Evolutionary conservation across 2,888 invertebrate genomes (phyloP), one percentile per base, ranked within the genome.

Genomic region (Acanthosepion esculentum): DNA sequence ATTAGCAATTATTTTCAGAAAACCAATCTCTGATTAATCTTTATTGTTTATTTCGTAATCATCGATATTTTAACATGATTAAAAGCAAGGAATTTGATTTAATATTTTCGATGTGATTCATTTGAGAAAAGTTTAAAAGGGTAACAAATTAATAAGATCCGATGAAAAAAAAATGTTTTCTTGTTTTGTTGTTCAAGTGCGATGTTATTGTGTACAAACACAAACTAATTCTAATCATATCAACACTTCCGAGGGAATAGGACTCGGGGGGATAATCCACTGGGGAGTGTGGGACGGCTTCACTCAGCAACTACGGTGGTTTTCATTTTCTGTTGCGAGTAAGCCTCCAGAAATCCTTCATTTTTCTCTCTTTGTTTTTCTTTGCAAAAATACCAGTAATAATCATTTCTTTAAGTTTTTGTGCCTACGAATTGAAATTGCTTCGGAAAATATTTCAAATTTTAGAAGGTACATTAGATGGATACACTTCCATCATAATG

Each of bases 41-140:
- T 33, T 78, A 78, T 78, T 78, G 78, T 78, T 78, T 78, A 33
- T n/a, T 78, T 78, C 33, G 3, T 78, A 78, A 78, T 78, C 78
- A 78, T 78, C 78, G 78, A 78, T 78, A 78, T 78, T 78, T 78
- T 78, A 78, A 78, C 78, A 33, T 78, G 78, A 78, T 78, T 78
- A 78, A 78, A 78, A 78, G 78, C n/a, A n/a, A 78, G 15, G 78
- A 78, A 78, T 78, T 78, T 33, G 78, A 78, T 78, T 78, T 78
- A 78, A 78, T 78, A n/a, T 78, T 78, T n/a, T n/a, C 33, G n/a
- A 78, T 78, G n/a, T 78, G n/a, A 15, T 78, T 78, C 4, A 10
- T 78, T 78, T 33, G 12, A 33, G 78, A n/a, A 33, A 78, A 78
- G 78, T 78, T 78, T n/a, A 78, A 78, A 78, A 78, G 78, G 78